phyloP scores from a whole-genome alignment of 1,140 invertebrate genomes.

The Lepidostoma basale region DNA sequence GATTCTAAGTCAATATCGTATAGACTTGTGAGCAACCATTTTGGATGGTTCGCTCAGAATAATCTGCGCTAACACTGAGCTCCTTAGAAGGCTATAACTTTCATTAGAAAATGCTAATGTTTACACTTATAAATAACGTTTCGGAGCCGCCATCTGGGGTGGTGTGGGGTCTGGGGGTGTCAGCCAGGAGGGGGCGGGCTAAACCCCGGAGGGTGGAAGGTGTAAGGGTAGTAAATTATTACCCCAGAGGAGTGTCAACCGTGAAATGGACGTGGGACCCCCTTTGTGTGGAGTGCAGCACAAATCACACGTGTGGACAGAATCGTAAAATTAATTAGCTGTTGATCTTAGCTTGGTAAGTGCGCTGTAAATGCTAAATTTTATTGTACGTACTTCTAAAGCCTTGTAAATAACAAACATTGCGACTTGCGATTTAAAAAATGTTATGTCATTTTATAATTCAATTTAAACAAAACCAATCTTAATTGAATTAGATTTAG shows the following conservation, averaged over 20 bases:
- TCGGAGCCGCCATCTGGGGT: constrained; percentile 5
- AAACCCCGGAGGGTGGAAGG: background rate
- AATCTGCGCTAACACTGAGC: constrained; percentile 37
- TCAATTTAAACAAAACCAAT: too few relatives aligned
- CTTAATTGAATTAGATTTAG: too few relatives aligned
- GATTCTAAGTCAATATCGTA: too few relatives aligned
- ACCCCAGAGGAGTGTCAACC: constrained; percentile 30
- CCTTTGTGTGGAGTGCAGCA: constrained; percentile 23
- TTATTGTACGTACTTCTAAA: too few relatives aligned
- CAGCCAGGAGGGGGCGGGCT: background rate
- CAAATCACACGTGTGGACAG: constrained; percentile 27
- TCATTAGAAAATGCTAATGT: constrained; percentile 48
- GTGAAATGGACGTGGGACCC: constrained; percentile 35
- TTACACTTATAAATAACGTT: constrained; percentile 47
- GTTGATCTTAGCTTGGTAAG: background rate
- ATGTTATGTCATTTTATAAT: too few relatives aligned
- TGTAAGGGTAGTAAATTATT: constrained; percentile 5
- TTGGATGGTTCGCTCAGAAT: background rate
- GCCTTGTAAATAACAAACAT: too few relatives aligned
- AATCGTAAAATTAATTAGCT: too few relatives aligned
- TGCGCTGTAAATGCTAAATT: too few relatives aligned
- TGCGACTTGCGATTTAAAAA: too few relatives aligned
- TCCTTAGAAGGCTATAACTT: constrained; percentile 45
- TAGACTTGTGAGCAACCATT: constrained; percentile 16
- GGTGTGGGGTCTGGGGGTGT: background rate